Conservation (phyloP, 2,113 vertebrate genomes). For the Procavia capensis region DNA sequence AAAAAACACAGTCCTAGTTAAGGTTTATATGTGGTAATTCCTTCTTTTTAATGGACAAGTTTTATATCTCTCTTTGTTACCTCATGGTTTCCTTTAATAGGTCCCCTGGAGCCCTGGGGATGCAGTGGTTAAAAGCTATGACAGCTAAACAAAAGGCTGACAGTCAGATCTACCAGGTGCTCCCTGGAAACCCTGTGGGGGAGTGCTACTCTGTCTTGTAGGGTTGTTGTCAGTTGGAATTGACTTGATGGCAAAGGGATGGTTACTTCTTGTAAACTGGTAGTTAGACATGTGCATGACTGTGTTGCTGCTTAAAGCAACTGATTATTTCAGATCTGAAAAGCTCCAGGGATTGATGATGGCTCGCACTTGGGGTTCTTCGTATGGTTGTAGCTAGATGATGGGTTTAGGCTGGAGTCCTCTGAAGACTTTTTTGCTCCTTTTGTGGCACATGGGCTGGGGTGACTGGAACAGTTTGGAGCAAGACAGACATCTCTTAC, state of each 20-base stretch:
- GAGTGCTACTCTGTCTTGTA: no score
- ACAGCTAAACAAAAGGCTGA: no score
- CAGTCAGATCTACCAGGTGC: no score
- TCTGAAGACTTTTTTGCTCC: not conserved
- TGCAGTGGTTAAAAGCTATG: no score
- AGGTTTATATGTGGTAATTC: not conserved
- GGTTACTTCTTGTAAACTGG: not conserved
- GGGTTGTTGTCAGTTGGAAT: no score
- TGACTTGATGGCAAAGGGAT: no score
- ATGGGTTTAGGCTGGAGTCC: not conserved
- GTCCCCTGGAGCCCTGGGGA: not conserved
- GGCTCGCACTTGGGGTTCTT: not conserved
- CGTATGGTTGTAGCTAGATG: not conserved
- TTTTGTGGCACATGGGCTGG: not conserved
- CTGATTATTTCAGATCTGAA: not conserved
- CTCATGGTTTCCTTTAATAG: not conserved
- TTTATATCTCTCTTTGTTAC: conserved; percentile 21
- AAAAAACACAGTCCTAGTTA: conserved; percentile 37
- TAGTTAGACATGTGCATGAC: not conserved
- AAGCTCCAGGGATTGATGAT: not conserved
- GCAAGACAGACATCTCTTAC: not conserved
- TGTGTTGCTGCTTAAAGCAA: not conserved
- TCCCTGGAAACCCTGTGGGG: no score
- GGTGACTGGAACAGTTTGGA: not conserved
- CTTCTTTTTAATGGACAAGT: not conserved